Evolutionary conservation across 2,797 vertebrate species (phyloP), one percentile per base, ranked within the genome.

Genomic region (Phalloptychus januarius): DNA sequence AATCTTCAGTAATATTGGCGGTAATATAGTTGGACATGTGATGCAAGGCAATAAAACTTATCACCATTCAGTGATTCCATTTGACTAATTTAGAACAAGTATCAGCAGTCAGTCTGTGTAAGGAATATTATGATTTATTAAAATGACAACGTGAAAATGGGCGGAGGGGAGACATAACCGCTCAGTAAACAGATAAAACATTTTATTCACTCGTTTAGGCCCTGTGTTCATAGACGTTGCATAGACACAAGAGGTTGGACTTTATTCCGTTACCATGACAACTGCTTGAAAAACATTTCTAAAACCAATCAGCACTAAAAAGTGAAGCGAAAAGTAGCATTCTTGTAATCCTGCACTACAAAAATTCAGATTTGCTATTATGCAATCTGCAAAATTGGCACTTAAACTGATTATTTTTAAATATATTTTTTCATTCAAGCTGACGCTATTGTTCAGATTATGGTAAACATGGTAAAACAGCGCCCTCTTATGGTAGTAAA

Each of bases 401-500:
- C 25, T 56, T 28, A 20, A 5, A 69, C 2, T 58, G 54, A 8
- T 61, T 31, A 8, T 36, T 65, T 40, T 40, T 40, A 40, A 40
- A 36, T 23, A 5, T n/a, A 25, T 67, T 36, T n/a, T 69, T n/a
- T 0, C 23, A 44, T 70, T 44, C 13, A 44, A 16, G 1, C 5
- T 25, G 1, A 23, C 3, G 5, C 7, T 31, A 48, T n/a, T 46
- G 6, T 4, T 65, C 44, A 52, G 46, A 20, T 69, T 31, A 44
- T 56, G 28, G 18, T 70, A 44, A 42, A 45, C 36, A 7, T 70
- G 6, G 20, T 65, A 50, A 31, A 78, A 87, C 74, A 81, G 79
- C 85, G 58, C 85, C 83, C 84, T 67, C 88, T 38, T 77, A 54
- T 78, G 89, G 89, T 23, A 63, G 44, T 38, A 76, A 63, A 23